Evolutionary conservation across 35 echinoderm and acorn worm genomes (phyloP).

Genomic region (Ophiothrix spiculata): DNA sequence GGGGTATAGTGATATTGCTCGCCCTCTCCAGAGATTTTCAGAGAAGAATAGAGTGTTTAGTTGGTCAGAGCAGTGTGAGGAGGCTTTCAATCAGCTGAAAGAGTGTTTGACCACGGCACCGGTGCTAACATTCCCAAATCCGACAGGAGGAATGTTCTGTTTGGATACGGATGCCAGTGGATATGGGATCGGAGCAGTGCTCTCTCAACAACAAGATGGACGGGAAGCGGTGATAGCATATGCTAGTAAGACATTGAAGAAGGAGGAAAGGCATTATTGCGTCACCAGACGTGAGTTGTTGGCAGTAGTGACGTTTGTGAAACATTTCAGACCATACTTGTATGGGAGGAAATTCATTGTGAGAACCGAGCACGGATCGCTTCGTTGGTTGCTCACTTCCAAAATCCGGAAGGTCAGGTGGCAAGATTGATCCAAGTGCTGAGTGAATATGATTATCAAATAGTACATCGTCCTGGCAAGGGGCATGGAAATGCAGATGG

Average conservation of each 20-base stretch:
- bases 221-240: conserved; percentile 38
- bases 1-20: conserved; percentile 32
- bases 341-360: conserved; percentile 33
- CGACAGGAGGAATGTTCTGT: conserved; percentile 17
- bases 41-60: conserved; percentile 13
- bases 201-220: conserved; percentile 63
- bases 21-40: conserved; percentile 23
- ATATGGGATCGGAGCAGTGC: conserved; percentile 41
- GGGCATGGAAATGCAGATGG: conserved; percentile 45
- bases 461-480: conserved; percentile 29
- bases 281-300: conserved; percentile 31
- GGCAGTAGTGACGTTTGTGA: conserved; percentile 32
- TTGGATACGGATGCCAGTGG: conserved; percentile 64
- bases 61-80: conserved; percentile 20
- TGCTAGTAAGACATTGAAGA: conserved; percentile 39
- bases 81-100: conserved; percentile 42
- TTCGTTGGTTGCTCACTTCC: conserved; percentile 38
- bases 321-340: conserved; percentile 45
- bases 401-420: conserved; percentile 51
- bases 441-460: conserved; percentile 17
- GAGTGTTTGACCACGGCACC: conserved; percentile 20
- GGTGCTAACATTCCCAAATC: conserved; percentile 40
- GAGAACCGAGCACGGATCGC: conserved; percentile 43
- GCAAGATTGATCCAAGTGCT: conserved; percentile 34
- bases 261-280: conserved; percentile 22